phyloP scores from a whole-genome alignment of 2,113 vertebrate species.

The Lophochroa leadbeateri region DNA sequence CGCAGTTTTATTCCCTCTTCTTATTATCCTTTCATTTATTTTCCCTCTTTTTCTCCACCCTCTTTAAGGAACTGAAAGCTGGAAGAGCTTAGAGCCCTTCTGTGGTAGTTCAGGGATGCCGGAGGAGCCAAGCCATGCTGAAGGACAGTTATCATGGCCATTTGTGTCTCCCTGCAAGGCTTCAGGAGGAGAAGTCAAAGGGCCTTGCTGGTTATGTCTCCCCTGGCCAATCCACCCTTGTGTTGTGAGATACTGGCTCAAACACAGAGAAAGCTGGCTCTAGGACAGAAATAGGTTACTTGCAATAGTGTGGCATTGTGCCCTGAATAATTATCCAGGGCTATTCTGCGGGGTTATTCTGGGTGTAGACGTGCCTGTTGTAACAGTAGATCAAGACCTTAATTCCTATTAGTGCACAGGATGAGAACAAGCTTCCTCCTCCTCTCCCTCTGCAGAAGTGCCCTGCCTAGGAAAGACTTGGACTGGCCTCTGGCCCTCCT shows the following conservation, averaged over 20 bases:
- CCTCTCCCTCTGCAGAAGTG: neutral
- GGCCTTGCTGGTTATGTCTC: neutral
- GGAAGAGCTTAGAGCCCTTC: neutral
- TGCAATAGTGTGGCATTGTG: neutral
- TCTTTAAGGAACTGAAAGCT: neutral
- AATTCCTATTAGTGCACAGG: neutral
- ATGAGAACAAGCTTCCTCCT: neutral
- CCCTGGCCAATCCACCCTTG: neutral
- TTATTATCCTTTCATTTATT: conserved; percentile 52
- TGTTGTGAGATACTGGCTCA: neutral
- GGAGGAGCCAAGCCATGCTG: neutral
- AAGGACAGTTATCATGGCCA: neutral
- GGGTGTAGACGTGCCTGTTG: neutral
- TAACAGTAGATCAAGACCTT: neutral
- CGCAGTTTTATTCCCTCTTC: conserved; percentile 4
- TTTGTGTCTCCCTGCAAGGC: neutral
- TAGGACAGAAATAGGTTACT: neutral
- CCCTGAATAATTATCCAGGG: neutral
- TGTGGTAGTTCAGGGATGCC: neutral
- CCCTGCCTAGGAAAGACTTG: neutral
- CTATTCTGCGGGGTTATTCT: neutral
- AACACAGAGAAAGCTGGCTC: neutral
- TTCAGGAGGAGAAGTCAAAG: neutral
- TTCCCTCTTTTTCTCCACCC: conserved; percentile 15
- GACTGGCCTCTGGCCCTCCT: neutral